These are phyloP conservation scores for Tillus elongatus DNA, from an alignment of 2,888 invertebrate genomes.

Conservation along the genomic window DNA sequence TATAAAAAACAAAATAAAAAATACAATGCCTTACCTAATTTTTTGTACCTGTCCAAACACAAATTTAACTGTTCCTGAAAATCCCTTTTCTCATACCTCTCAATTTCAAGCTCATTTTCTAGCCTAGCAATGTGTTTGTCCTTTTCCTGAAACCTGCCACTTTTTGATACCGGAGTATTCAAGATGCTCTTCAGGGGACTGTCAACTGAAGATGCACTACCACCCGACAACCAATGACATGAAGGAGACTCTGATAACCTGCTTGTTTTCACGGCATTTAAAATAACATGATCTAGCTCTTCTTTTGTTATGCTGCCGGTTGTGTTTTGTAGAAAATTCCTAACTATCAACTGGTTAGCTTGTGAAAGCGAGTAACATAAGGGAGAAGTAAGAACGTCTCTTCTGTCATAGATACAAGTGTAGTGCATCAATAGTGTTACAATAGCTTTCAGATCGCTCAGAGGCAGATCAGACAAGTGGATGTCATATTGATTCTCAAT, in stretches of 20 bases:
- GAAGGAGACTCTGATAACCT: too few species aligned
- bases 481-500: conserved; percentile 21
- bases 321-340: conserved; percentile 33
- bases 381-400: conserved; percentile 35
- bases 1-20: neutral
- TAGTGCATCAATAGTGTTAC: conserved; percentile 38
- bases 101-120: conserved; percentile 51
- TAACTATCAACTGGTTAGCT: conserved; percentile 31
- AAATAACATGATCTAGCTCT: conserved; percentile 27
- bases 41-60: conserved; percentile 47
- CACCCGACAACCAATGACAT: too few species aligned
- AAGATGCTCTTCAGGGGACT: conserved; percentile 35
- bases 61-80: conserved; percentile 51
- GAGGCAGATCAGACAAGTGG: conserved; percentile 25
- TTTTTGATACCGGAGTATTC: conserved; percentile 30
- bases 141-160: conserved; percentile 29
- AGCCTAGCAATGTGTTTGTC: conserved; percentile 45
- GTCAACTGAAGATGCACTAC: conserved; percentile 17
- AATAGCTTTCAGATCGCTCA: conserved; percentile 25
- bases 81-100: conserved; percentile 54
- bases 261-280: conserved; percentile 19
- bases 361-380: conserved; percentile 32
- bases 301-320: conserved; percentile 24
- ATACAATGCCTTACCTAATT: conserved; percentile 40
- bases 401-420: conserved; percentile 35